Conservation (phyloP, 1,140 invertebrate genomes). For the Drosophila nannoptera region DNA sequence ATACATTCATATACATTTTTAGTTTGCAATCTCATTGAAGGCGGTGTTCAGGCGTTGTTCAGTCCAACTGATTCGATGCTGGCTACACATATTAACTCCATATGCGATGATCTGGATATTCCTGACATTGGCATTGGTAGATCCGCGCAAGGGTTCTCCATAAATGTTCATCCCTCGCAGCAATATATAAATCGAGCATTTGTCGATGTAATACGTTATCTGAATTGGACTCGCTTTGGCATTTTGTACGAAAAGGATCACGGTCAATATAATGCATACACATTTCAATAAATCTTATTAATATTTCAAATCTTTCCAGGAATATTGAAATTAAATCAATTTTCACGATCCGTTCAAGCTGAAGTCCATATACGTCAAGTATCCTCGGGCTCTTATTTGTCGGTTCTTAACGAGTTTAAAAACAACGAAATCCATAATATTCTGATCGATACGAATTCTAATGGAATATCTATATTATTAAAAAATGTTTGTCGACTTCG, state of each 20-base stretch:
- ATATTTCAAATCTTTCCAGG: slow-evolving; percentile 29
- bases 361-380: slow-evolving; percentile 67
- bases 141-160: slow-evolving; percentile 84
- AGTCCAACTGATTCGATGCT: slow-evolving; percentile 90
- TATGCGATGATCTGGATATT: slow-evolving; percentile 86
- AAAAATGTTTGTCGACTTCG: slow-evolving; percentile 83
- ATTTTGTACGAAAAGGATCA: slow-evolving; percentile 89
- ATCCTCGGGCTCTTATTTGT: slow-evolving; percentile 39
- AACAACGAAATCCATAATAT: slow-evolving; percentile 82
- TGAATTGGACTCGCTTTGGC: slow-evolving; percentile 95
- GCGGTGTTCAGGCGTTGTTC: slow-evolving; percentile 92
- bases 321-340: slow-evolving; percentile 61
- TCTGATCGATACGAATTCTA: slow-evolving; percentile 77
- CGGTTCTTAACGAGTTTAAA: slow-evolving; percentile 65
- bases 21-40: slow-evolving; percentile 92
- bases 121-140: slow-evolving; percentile 72
- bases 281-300: neutral
- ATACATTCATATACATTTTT: neutral
- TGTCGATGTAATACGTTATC: slow-evolving; percentile 90
- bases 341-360: slow-evolving; percentile 43
- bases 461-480: slow-evolving; percentile 85
- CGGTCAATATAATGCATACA: slow-evolving; percentile 21
- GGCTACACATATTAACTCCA: slow-evolving; percentile 92
- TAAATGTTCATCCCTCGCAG: slow-evolving; percentile 93
- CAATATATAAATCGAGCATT: slow-evolving; percentile 90